Evolutionary conservation across 2,797 vertebrate species (phyloP), one percentile per base, ranked within the genome.

Genomic region (Huso huso): DNA sequence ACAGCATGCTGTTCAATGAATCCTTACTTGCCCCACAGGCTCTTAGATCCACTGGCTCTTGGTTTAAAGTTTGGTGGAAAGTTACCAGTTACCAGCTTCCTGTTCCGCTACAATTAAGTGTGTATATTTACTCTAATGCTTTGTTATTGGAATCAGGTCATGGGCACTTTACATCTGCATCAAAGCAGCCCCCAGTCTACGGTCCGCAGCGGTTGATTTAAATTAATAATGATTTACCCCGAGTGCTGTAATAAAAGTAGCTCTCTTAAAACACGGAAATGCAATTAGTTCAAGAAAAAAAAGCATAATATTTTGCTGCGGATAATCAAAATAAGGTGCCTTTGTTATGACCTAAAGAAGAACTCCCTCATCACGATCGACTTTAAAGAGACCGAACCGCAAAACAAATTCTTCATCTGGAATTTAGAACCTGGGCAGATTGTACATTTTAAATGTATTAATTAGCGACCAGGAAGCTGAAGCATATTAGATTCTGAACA

Each of bases 291-390:
- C 77, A 76, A 84, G 75, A 81, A 50, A 59, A 64, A 23, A 64
- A 62, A 69, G 71, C 12, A 12, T 71, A 23, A 66, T 57, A 58
- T 83, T 82, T 85, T 81, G 80, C 72, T 72, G 71, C 73, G 71
- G 74, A 79, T 86, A 86, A 86, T 86, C 82, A 87, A 76, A 82
- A 82, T 80, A 83, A 81, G 80, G 82, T 77, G 76, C 73, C 70
- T 64, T 82, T 86, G 23, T 86, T 82, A 83, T 82, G 79, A 83
- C 81, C 84, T 81, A 79, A 82, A 85, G 87, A 89, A 88, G 83
- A 76, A 78, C 85, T 88, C 81, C 79, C 75, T 88, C 84, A 87
- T 78, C 76, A 72, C 66, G 65, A 63, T 74, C 68, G 77, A 65
- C 71, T 72, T 55, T 66, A 72, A 72, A 75, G 78, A 72, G 73